Evolutionary conservation across 2,888 invertebrate genomes (phyloP).

Genomic region (Hecatera dysodea): DNA sequence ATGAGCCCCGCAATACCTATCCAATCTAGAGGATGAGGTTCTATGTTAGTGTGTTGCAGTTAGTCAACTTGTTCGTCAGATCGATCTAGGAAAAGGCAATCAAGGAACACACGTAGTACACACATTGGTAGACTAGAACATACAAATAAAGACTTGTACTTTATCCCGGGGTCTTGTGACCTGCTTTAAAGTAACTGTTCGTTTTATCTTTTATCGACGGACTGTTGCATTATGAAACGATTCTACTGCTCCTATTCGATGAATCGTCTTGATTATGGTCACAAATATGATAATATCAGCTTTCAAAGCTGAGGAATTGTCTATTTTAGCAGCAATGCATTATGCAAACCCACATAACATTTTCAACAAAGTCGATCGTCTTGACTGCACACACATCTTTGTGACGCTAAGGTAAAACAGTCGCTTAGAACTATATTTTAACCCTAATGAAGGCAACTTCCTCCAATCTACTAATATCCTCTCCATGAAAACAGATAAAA

Average conservation of each 20-base stretch:
- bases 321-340: not conserved
- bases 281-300: not conserved
- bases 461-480: not conserved
- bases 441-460: not conserved
- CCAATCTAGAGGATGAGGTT: conserved; percentile 32
- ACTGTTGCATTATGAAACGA: not conserved
- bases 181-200: not conserved
- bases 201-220: not conserved
- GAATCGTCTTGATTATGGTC: not conserved
- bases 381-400: not conserved
- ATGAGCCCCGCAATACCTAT: conserved; percentile 24
- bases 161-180: not conserved
- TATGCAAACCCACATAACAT: not conserved
- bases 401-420: not conserved
- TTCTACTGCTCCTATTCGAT: not conserved
- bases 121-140: not conserved
- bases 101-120: conserved; percentile 11
- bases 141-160: conserved; percentile 16
- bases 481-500: not conserved
- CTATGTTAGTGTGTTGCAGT: conserved; percentile 19
- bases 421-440: not conserved
- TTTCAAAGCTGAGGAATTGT: not conserved
- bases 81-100: conserved; percentile 40
- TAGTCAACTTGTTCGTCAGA: conserved; percentile 28
- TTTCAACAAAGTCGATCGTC: not conserved